Evolutionary conservation across 2,797 vertebrate species (phyloP).

Genomic region (Orientallactaga sibirica): DNA sequence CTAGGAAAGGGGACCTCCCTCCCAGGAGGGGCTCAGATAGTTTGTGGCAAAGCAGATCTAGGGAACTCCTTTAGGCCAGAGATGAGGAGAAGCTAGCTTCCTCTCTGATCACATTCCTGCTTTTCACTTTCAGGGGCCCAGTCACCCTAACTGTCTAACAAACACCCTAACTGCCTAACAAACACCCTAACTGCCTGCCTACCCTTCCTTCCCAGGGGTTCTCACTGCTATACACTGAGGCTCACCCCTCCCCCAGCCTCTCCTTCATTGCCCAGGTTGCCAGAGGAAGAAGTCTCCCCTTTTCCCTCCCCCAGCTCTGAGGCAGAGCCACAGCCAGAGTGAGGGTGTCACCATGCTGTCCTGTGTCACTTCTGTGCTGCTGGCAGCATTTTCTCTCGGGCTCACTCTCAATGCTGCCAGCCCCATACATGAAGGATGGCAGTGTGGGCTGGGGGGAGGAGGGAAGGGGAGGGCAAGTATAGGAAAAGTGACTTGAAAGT

Average conservation of each 20-base stretch:
- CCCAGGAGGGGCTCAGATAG: too few species aligned
- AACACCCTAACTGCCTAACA: too few species aligned
- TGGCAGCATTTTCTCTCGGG: not conserved
- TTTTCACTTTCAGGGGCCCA: not conserved
- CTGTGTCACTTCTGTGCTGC: too few species aligned
- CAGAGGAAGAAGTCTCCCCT: not conserved
- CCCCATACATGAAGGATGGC: not conserved
- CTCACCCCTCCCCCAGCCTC: fast-evolving
- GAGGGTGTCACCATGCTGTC: not conserved
- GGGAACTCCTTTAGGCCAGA: too few species aligned
- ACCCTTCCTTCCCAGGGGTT: not conserved
- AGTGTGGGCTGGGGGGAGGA: too few species aligned
- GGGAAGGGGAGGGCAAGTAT: too few species aligned
- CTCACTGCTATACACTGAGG: not conserved
- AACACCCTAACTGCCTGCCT: too few species aligned
- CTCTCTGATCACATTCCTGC: not conserved
- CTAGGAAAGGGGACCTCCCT: too few species aligned
- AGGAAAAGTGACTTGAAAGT: not conserved
- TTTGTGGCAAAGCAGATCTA: too few species aligned
- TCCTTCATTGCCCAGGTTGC: fast-evolving
- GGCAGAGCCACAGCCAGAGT: not conserved
- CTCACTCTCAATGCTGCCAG: fast-evolving
- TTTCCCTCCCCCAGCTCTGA: not conserved
- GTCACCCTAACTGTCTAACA: too few species aligned
- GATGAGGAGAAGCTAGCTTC: too few species aligned